Evolutionary conservation across 2,113 vertebrate species (phyloP).

Genomic region (Madoqua kirkii): DNA sequence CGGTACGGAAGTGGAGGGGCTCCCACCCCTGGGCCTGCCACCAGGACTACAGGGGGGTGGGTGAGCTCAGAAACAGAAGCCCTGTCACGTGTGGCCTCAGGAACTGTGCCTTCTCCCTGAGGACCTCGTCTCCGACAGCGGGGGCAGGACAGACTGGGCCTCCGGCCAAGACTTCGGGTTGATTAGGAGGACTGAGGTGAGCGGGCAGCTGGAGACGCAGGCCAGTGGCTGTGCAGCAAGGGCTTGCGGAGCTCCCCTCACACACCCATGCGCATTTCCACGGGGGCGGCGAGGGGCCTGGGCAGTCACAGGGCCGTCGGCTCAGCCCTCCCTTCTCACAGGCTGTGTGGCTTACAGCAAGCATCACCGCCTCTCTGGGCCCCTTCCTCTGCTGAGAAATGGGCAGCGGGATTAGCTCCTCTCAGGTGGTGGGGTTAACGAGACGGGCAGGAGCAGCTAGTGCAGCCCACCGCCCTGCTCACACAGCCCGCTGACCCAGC

Average conservation of each 20-base stretch:
- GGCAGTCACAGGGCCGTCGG: neutral
- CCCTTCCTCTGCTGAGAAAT: neutral
- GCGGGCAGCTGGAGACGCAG: neutral
- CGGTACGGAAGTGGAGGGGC: no score
- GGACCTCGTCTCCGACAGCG: neutral
- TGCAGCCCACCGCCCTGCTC: neutral
- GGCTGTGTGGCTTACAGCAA: neutral
- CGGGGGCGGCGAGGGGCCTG: neutral
- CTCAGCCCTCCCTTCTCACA: neutral
- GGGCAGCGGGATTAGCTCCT: fast-evolving
- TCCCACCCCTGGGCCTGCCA: fast-evolving
- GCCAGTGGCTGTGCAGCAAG: neutral
- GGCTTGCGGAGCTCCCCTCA: fast-evolving
- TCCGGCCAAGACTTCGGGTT: neutral
- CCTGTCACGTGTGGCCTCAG: fast-evolving
- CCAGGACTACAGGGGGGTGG: neutral
- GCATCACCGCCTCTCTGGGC: neutral
- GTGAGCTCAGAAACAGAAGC: neutral
- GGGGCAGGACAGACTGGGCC: fast-evolving
- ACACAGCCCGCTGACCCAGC: fast-evolving
- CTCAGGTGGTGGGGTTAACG: fast-evolving
- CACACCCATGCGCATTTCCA: no score
- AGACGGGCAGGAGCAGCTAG: fast-evolving
- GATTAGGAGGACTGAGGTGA: neutral
- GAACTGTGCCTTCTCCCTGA: neutral